Conservation (phyloP, 1,140 invertebrate species). For the Drosophila dunni region DNA sequence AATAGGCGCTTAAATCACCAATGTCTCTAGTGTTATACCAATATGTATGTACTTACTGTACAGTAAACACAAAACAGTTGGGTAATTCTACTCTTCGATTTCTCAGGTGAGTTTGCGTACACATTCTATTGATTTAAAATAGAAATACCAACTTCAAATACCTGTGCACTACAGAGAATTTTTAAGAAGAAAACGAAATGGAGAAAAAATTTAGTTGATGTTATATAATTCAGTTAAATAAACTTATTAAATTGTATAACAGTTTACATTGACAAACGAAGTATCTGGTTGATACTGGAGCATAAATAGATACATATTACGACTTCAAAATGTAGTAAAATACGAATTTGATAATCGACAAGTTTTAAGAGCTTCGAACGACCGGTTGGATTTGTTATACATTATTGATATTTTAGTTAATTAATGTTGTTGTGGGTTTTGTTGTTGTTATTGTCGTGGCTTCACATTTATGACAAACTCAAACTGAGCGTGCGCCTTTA, state of each 20-base stretch:
- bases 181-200: neutral
- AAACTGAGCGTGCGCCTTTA: constrained; percentile 46
- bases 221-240: constrained; percentile 4
- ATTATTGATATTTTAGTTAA: constrained; percentile 18
- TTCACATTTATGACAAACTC: constrained; percentile 37
- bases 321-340: neutral
- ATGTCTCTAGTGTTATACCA: neutral
- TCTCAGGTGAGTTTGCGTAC: neutral
- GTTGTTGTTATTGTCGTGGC: constrained; percentile 10
- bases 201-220: neutral
- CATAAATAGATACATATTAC: constrained; percentile 10
- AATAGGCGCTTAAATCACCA: neutral
- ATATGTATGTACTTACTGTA: neutral
- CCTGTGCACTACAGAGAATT: neutral
- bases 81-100: neutral
- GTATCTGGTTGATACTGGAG: neutral
- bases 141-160: constrained; percentile 2
- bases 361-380: constrained; percentile 2
- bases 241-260: neutral
- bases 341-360: constrained; percentile 14
- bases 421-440: constrained; percentile 10
- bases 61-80: constrained; percentile 9
- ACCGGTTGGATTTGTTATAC: constrained; percentile 54
- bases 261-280: constrained; percentile 6
- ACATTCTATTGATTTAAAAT: constrained; percentile 3